A percentile compares a stretch with the other conserved stretches of the same genome.
Conservation (phyloP, 2,888 invertebrate genomes). For the Pedicia rivosa region DNA sequence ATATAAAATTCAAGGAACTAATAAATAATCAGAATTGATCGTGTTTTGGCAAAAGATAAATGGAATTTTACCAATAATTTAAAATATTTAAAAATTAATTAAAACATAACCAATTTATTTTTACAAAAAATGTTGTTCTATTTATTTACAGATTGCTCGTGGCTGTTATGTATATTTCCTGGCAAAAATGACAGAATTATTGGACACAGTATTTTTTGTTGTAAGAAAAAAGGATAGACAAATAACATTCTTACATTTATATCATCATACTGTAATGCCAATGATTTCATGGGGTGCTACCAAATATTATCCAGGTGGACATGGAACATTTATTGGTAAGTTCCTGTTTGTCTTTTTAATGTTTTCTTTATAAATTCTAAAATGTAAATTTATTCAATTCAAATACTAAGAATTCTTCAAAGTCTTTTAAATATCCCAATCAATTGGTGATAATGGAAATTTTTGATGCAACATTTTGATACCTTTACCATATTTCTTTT, state of each 20-base stretch:
- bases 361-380: no score
- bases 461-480: no score
- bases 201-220: conserved; percentile 88
- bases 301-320: conserved; percentile 75
- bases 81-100: no score
- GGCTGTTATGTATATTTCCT: conserved; percentile 75
- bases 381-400: background rate
- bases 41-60: no score
- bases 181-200: conserved; percentile 76
- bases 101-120: no score
- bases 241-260: conserved; percentile 79
- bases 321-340: conserved; percentile 64
- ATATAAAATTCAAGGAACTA: no score
- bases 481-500: no score
- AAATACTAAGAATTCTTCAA: no score
- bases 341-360: conserved; percentile 21
- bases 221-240: conserved; percentile 81
- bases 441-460: no score
- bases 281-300: conserved; percentile 86
- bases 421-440: no score
- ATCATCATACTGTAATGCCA: conserved; percentile 92
- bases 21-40: no score
- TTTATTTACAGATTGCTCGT: conserved; percentile 38
- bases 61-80: no score
- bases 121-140: conserved; percentile 2